These are phyloP conservation scores for Gopherus evgoodei DNA, from an alignment of 2,113 vertebrate species.

Conservation along the genomic window DNA sequence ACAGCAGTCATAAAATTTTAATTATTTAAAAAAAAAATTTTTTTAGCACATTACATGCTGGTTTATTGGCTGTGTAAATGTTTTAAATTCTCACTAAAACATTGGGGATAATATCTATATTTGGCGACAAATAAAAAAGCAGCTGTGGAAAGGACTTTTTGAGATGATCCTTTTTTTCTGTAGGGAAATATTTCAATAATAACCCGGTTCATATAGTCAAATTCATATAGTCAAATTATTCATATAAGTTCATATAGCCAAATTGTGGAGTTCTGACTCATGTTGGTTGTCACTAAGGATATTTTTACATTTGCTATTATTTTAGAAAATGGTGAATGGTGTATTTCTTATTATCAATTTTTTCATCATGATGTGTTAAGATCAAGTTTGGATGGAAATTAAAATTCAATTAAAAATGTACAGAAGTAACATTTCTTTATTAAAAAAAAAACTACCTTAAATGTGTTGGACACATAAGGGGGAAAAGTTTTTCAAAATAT, in stretches of 20 bases:
- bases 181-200: background rate
- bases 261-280: background rate
- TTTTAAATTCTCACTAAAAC: conserved; percentile 2
- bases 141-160: background rate
- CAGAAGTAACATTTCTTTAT: background rate
- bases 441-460: background rate
- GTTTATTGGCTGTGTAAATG: conserved; percentile 27
- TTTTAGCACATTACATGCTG: background rate
- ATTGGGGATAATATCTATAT: background rate
- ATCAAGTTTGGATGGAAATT: background rate
- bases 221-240: background rate
- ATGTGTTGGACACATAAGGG: background rate
- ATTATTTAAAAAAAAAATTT: background rate
- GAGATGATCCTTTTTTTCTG: background rate
- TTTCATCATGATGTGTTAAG: background rate
- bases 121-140: background rate
- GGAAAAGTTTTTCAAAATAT: background rate
- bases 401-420: background rate
- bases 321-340: background rate
- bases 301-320: background rate
- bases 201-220: background rate
- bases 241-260: background rate
- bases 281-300: background rate
- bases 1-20: conserved; percentile 12
- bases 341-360: background rate